phyloP scores from a whole-genome alignment of 1,140 invertebrate genomes.

The Hetaerina americana region DNA sequence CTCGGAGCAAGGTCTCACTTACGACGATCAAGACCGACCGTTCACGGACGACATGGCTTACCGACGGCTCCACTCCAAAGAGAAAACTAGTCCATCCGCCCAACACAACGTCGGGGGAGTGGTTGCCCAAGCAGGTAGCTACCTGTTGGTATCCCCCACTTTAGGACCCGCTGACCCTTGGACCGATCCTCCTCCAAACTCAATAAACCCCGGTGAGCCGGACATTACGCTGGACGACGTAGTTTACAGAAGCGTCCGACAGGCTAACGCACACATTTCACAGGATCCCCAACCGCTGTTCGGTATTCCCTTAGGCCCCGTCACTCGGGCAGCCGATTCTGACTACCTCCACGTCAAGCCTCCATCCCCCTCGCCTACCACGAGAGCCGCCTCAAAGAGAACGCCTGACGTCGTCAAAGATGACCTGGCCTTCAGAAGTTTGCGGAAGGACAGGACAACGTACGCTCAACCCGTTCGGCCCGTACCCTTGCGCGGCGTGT shows the following conservation, averaged over 20 bases:
- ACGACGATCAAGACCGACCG: not conserved
- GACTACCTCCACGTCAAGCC: slow-evolving; percentile 72
- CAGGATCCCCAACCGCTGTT: slow-evolving; percentile 74
- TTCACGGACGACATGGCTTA: slow-evolving; percentile 67
- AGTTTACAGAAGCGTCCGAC: slow-evolving; percentile 61
- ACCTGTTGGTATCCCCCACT: slow-evolving; percentile 56
- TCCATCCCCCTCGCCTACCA: slow-evolving; percentile 40
- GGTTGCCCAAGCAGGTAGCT: slow-evolving; percentile 50
- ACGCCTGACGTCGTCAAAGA: slow-evolving; percentile 73
- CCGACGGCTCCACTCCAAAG: slow-evolving; percentile 48
- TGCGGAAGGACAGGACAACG: slow-evolving; percentile 56
- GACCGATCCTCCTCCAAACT: slow-evolving; percentile 13
- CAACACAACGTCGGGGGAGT: slow-evolving; percentile 25
- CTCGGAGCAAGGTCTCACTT: not conserved
- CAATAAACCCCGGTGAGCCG: slow-evolving; percentile 44
- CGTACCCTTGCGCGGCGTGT: slow-evolving; percentile 21
- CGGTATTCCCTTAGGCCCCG: slow-evolving; percentile 72
- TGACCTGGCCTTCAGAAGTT: slow-evolving; percentile 69
- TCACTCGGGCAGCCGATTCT: slow-evolving; percentile 55
- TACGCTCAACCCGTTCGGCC: slow-evolving; percentile 22
- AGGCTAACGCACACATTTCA: slow-evolving; percentile 55
- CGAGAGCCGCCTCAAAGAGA: slow-evolving; percentile 26
- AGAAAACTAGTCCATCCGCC: slow-evolving; percentile 30
- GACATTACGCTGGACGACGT: slow-evolving; percentile 74
- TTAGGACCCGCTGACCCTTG: slow-evolving; percentile 23